Conservation (phyloP, 2,797 vertebrate genomes). For the Bryconaethiops microstoma region DNA sequence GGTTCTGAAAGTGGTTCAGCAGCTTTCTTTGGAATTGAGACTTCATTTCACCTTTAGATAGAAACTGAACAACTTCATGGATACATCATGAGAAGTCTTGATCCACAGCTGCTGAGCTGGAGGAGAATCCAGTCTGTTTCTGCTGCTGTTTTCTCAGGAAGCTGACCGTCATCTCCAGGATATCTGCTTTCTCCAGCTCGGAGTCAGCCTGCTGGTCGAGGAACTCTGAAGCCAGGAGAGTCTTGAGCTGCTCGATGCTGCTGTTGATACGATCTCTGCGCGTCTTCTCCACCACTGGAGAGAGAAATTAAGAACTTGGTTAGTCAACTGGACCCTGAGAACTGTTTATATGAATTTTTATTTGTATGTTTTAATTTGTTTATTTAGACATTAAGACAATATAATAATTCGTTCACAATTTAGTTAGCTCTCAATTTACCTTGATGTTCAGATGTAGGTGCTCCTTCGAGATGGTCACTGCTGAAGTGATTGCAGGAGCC, state of each 20-base stretch:
- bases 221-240: constrained; percentile 72
- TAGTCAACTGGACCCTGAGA: background rate
- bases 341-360: background rate
- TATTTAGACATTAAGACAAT: background rate
- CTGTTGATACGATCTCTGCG: constrained; percentile 73
- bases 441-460: constrained; percentile 68
- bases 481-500: constrained; percentile 74
- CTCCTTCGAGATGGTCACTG: constrained; percentile 65
- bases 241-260: constrained; percentile 73
- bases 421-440: constrained; percentile 64
- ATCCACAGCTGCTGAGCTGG: constrained; percentile 32
- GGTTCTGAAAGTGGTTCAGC: constrained; percentile 59
- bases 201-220: constrained; percentile 67
- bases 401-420: too few species aligned
- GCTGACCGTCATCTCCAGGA: constrained; percentile 75
- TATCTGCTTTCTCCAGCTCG: constrained; percentile 75
- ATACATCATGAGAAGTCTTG: constrained; percentile 58
- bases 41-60: constrained; percentile 62
- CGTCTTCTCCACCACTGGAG: constrained; percentile 73
- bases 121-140: constrained; percentile 58
- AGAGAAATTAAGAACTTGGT: constrained; percentile 24
- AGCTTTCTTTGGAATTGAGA: constrained; percentile 55
- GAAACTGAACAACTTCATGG: constrained; percentile 60
- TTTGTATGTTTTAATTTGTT: too few species aligned
- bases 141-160: constrained; percentile 72